Evolutionary conservation across 2,113 vertebrate genomes (phyloP).

Genomic region (Dasyurus viverrinus): DNA sequence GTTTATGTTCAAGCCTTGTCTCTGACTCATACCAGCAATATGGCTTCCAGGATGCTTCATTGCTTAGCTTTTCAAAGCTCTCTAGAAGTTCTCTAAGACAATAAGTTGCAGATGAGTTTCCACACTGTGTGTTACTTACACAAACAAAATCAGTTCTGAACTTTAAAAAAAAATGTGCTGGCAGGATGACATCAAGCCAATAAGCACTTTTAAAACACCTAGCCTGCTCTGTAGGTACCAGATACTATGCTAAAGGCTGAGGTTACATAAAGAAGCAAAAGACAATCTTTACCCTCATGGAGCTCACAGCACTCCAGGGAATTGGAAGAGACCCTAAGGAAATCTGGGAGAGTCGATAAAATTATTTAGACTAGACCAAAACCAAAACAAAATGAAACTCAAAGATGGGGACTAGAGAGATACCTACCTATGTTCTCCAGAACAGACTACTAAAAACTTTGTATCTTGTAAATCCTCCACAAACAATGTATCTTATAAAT

Average conservation of each 20-base stretch:
- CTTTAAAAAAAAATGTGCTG: background rate
- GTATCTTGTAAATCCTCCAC: background rate
- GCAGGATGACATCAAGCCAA: background rate
- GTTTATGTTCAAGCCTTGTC: background rate
- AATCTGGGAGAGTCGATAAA: background rate
- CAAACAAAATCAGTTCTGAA: background rate
- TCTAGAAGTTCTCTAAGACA: background rate
- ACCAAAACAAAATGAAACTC: background rate
- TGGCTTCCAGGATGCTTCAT: background rate
- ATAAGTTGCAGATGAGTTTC: background rate
- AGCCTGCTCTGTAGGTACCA: background rate
- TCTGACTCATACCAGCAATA: background rate
- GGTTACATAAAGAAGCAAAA: background rate
- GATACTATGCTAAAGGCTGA: background rate
- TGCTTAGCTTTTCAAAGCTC: background rate
- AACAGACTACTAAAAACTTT: background rate
- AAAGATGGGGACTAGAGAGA: background rate
- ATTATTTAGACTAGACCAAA: background rate
- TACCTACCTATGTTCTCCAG: background rate
- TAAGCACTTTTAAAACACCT: background rate
- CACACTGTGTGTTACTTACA: background rate
- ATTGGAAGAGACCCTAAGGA: background rate
- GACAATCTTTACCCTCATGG: background rate
- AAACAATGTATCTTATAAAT: background rate
- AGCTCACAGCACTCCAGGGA: background rate